Evolutionary conservation across 2,888 invertebrate genomes (phyloP).

Genomic region (Himalopsyche kuldschensis): DNA sequence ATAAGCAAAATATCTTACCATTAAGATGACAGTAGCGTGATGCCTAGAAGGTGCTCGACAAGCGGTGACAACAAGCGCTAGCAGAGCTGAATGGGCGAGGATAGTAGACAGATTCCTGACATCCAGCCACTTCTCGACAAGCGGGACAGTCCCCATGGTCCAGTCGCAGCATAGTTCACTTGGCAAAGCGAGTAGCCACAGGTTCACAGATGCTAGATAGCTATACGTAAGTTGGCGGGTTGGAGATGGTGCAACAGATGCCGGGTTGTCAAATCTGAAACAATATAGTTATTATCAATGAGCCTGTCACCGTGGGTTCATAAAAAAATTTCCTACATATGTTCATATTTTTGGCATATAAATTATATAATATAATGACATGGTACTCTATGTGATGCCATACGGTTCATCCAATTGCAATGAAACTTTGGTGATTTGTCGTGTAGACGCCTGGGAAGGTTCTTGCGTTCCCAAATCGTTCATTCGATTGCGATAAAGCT

Average conservation of each 20-base stretch:
- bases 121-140: slow-evolving; percentile 79
- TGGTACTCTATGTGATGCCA: no score
- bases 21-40: slow-evolving; percentile 60
- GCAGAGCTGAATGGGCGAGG: slow-evolving; percentile 64
- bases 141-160: slow-evolving; percentile 96
- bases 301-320: no score
- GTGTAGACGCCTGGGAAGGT: no score
- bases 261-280: slow-evolving; percentile 92
- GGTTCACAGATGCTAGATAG: slow-evolving; percentile 87
- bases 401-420: no score
- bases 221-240: slow-evolving; percentile 88
- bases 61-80: slow-evolving; percentile 60
- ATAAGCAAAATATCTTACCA: slow-evolving; percentile 46
- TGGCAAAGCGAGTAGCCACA: slow-evolving; percentile 87
- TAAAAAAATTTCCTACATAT: no score
- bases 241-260: slow-evolving; percentile 84
- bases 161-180: slow-evolving; percentile 94
- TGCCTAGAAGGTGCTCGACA: slow-evolving; percentile 62
- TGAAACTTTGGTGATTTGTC: no score
- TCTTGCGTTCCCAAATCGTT: no score
- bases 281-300: no score
- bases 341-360: no score
- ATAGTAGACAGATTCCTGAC: slow-evolving; percentile 80
- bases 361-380: no score
- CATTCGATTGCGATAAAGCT: no score